Evolutionary conservation across 2,113 vertebrate species (phyloP).

Genomic region (Saccopteryx bilineata): DNA sequence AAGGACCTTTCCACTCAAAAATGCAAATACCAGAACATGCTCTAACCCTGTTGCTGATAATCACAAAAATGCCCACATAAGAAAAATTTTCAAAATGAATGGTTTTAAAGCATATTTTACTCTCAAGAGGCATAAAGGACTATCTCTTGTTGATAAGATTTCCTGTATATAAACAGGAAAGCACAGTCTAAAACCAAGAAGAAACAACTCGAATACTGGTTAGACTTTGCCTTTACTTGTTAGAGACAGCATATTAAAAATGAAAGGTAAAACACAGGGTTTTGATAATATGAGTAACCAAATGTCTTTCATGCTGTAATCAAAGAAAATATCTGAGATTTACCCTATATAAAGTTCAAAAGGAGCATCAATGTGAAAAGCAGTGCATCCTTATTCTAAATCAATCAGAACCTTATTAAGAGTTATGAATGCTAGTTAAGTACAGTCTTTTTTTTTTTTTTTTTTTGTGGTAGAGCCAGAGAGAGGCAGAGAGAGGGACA

Average conservation of each 20-base stretch:
- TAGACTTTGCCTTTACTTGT: slow-evolving; percentile 53
- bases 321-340: slow-evolving; percentile 51
- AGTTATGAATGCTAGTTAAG: background rate
- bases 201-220: slow-evolving; percentile 36
- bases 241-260: slow-evolving; percentile 73
- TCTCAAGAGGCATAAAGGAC: slow-evolving; percentile 58
- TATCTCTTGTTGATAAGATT: slow-evolving; percentile 68
- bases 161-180: slow-evolving; percentile 77
- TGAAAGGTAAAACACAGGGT: slow-evolving; percentile 74
- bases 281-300: slow-evolving; percentile 40
- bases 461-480: too few species aligned
- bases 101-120: slow-evolving; percentile 61
- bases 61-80: slow-evolving; percentile 65
- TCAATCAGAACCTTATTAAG: background rate
- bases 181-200: slow-evolving; percentile 67
- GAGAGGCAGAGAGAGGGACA: too few species aligned
- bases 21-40: slow-evolving; percentile 51
- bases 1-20: slow-evolving; percentile 31
- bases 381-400: background rate
- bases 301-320: slow-evolving; percentile 2
- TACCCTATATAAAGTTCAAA: background rate
- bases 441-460: too few species aligned
- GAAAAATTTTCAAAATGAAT: slow-evolving; percentile 77
- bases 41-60: background rate
- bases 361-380: background rate